phyloP scores from a whole-genome alignment of 2,888 invertebrate species.

The Melipona bicolor region DNA sequence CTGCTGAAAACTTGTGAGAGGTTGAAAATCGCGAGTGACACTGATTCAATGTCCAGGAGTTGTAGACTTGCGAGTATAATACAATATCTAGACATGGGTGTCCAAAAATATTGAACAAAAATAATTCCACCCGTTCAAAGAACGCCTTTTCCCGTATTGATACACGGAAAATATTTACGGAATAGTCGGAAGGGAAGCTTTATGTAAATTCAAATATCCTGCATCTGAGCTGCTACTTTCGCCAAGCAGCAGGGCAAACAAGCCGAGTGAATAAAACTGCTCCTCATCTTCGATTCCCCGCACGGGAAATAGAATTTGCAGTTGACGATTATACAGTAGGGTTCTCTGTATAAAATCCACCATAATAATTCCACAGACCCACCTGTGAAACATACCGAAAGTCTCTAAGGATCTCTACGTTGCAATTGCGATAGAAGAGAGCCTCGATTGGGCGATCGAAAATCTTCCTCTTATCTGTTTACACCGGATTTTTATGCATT shows the following conservation, averaged over 20 bases:
- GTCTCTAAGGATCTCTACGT: too few relatives aligned
- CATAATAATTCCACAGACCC: neutral
- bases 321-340: neutral
- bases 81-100: too few relatives aligned
- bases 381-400: too few relatives aligned
- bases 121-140: neutral
- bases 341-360: neutral
- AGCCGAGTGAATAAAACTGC: neutral
- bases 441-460: too few relatives aligned
- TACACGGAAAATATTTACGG: neutral
- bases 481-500: too few relatives aligned
- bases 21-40: too few relatives aligned
- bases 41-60: too few relatives aligned
- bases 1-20: too few relatives aligned
- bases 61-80: too few relatives aligned
- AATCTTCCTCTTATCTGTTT: too few relatives aligned
- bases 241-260: neutral
- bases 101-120: neutral
- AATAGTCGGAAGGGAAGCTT: slow-evolving; percentile 8
- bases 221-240: slow-evolving; percentile 7
- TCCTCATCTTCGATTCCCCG: neutral
- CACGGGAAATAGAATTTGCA: neutral
- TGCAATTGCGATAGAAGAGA: too few relatives aligned
- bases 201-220: slow-evolving; percentile 11
- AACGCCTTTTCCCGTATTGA: neutral